Conservation (phyloP, 2,113 vertebrate species). For the Macroglossus sobrinus region DNA sequence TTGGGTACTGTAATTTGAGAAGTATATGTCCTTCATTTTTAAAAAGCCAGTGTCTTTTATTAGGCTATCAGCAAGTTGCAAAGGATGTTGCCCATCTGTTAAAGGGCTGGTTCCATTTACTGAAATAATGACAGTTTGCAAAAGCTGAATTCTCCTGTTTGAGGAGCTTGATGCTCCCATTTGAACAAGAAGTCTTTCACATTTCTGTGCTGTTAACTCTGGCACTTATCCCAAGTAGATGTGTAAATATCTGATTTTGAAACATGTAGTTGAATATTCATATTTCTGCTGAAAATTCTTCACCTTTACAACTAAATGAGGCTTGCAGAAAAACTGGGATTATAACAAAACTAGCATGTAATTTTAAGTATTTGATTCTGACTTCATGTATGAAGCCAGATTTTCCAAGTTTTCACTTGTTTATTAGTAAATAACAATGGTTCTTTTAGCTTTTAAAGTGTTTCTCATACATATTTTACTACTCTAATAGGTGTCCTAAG, state of each 20-base stretch:
- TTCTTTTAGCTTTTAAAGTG: neutral
- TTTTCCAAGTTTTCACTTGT: neutral
- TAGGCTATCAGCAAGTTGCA: conserved; percentile 82
- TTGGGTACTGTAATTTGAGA: conserved; percentile 81
- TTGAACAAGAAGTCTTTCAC: conserved; percentile 78
- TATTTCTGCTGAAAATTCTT: conserved; percentile 74
- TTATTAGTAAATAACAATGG: neutral
- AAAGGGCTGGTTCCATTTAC: conserved; percentile 81
- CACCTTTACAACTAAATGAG: conserved; percentile 73
- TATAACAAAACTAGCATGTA: conserved; percentile 70
- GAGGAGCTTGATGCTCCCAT: conserved; percentile 74
- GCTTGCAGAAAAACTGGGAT: conserved; percentile 75
- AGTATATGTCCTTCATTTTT: conserved; percentile 82
- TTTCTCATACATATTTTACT: neutral
- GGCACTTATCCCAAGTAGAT: conserved; percentile 71
- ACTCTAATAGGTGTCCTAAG: neutral
- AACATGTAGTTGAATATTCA: conserved; percentile 74
- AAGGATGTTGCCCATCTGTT: conserved; percentile 83
- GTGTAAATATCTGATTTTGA: conserved; percentile 78
- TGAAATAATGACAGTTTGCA: conserved; percentile 78
- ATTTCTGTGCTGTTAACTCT: conserved; percentile 67
- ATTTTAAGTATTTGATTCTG: conserved; percentile 69
- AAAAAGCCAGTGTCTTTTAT: conserved; percentile 83
- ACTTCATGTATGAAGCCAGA: neutral
- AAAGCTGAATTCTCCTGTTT: conserved; percentile 75